Conservation (phyloP, 2,113 vertebrate species). For the Corydoras maculifer region DNA sequence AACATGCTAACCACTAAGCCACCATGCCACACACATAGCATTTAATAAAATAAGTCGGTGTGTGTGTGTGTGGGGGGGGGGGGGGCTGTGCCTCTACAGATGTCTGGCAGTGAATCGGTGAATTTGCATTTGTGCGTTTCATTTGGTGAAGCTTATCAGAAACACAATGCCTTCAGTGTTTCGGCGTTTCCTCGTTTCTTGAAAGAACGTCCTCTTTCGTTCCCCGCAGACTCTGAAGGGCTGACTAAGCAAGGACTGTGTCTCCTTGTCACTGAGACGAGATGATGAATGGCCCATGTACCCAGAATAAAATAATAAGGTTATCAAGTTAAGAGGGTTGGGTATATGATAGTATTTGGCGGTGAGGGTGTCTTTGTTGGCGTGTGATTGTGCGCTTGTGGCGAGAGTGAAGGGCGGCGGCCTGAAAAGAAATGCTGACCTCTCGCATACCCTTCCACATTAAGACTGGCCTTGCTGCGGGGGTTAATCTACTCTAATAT, state of each 20-base stretch:
- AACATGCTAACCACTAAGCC: too few relatives aligned
- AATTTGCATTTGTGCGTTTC: neutral
- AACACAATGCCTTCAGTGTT: neutral
- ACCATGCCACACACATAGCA: too few relatives aligned
- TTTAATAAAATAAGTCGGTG: too few relatives aligned
- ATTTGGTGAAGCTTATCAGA: conserved; percentile 1
- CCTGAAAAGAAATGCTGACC: too few relatives aligned
- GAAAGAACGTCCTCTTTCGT: neutral
- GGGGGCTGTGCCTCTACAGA: too few relatives aligned
- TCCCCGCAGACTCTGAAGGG: neutral
- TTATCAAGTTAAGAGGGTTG: conserved; percentile 12
- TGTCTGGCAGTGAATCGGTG: neutral
- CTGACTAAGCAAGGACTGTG: conserved; percentile 15
- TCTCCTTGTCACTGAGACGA: conserved; percentile 26
- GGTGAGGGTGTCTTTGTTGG: neutral
- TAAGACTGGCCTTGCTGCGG: conserved; percentile 11
- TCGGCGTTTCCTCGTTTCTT: neutral
- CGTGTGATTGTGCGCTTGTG: conserved; percentile 8
- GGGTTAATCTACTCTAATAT: conserved; percentile 52
- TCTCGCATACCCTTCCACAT: neutral
- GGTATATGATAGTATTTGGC: conserved; percentile 14
- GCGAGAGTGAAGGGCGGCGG: conserved; percentile 3
- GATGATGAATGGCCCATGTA: conserved; percentile 27
- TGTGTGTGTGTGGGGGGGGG: too few relatives aligned
- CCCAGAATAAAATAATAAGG: conserved; percentile 14